Evolutionary conservation across 2,113 vertebrate species (phyloP).

Genomic region (Mormyrus lacerda): DNA sequence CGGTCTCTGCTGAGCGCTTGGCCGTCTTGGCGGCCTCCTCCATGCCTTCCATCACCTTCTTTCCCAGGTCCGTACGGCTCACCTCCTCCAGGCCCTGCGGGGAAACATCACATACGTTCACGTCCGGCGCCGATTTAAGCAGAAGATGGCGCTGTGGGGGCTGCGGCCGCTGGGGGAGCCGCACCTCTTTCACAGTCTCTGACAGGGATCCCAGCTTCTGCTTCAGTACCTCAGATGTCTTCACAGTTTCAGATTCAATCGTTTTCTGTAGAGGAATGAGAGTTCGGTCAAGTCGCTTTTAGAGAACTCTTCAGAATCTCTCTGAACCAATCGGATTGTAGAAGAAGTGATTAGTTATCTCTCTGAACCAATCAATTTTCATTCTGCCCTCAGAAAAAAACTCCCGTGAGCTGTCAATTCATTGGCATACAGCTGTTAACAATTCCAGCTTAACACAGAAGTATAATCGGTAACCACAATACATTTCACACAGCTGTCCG

Average conservation of each 20-base stretch:
- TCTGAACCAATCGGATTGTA: too few relatives aligned
- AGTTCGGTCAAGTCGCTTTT: neutral
- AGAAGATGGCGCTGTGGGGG: neutral
- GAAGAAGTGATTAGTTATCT: too few relatives aligned
- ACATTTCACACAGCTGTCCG: too few relatives aligned
- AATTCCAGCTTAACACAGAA: neutral
- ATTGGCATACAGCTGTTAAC: neutral
- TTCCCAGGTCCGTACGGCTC: constrained; percentile 76
- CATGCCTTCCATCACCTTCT: constrained; percentile 84
- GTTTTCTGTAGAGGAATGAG: constrained; percentile 66
- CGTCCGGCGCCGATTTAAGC: neutral
- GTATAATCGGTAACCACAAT: neutral
- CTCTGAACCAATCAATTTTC: too few relatives aligned
- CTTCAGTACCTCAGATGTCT: constrained; percentile 81
- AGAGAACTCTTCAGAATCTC: too few relatives aligned
- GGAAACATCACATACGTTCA: neutral
- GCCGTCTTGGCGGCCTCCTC: constrained; percentile 86
- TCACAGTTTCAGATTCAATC: constrained; percentile 88
- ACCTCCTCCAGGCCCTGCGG: constrained; percentile 82
- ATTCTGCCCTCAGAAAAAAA: too few relatives aligned
- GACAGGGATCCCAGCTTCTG: constrained; percentile 80
- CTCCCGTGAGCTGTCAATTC: neutral
- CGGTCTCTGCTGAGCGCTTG: constrained; percentile 78
- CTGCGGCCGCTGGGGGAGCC: neutral
- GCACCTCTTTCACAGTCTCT: constrained; percentile 86